These are phyloP conservation scores for Bufotes viridis DNA, from an alignment of 2,797 vertebrate species.

Conservation along the genomic window DNA sequence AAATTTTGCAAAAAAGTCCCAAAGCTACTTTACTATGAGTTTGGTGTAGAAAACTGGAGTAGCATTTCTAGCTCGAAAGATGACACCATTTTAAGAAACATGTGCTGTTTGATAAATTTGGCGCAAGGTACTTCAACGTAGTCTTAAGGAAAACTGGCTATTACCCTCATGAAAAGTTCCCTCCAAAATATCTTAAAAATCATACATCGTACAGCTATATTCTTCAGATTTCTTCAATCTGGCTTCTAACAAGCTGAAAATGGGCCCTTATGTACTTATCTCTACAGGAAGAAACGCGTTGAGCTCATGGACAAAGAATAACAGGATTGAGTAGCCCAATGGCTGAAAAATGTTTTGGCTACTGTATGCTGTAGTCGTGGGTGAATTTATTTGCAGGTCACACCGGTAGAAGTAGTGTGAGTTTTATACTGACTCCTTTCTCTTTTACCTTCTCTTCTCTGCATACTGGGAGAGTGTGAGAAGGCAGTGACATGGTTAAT, in stretches of 20 bases:
- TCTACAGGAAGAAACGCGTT: not conserved
- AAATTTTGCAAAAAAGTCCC: no score
- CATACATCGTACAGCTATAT: not conserved
- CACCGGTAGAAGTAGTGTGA: not conserved
- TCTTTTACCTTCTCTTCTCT: not conserved
- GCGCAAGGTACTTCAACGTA: no score
- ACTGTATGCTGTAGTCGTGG: not conserved
- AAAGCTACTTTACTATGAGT: no score
- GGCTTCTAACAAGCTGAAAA: not conserved
- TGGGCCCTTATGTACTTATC: not conserved
- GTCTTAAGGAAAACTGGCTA: no score
- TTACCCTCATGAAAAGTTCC: no score
- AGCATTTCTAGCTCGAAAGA: no score
- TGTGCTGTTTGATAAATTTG: no score
- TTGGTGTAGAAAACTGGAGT: no score
- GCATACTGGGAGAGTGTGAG: no score
- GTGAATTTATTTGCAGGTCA: not conserved
- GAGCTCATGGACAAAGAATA: not conserved
- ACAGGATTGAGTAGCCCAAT: not conserved
- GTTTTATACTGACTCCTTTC: not conserved
- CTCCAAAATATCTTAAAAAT: no score
- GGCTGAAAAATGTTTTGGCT: not conserved
- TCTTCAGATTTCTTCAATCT: not conserved
- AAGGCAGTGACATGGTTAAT: conserved; percentile 21
- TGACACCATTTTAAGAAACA: no score